Base-by-base conservation (phyloP, 1,140 invertebrate species). In the Solenopsis fugax region DNA sequence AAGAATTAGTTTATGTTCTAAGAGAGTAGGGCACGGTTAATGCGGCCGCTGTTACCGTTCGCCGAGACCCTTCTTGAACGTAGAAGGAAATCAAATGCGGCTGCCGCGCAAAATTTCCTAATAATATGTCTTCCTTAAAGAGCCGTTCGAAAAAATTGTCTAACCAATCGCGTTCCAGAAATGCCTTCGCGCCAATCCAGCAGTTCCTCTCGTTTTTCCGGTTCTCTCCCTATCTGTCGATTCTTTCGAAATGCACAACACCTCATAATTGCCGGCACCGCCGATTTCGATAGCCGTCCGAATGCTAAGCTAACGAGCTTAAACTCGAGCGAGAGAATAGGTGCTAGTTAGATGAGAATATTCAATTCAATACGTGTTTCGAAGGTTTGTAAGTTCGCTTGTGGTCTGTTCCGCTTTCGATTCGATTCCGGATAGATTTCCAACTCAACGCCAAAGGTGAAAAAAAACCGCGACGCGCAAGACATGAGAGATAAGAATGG, bases 161-260 rank as follows among this genome's bases (percentile, higher is more conserved):
- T 76, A 89, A 89, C 64, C 86, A 84, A 89, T 60, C 75, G 52
- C 77, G 54, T 84, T 84, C 85, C 73, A 87, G 77, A 78, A 87
- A 89, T 89, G 64, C 77, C 71, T 90, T 78, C 65, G 48, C 56
- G 1, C 54, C 52, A 65, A 75, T 50, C 62, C 69, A 67, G 29
- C 52, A 67, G 89, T 89, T 90, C 88, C 89, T 84, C 76, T 89
- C 77, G 89, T 69, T 89, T 90, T 90, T 90, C 89, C 89, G 89
- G 85, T 90, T 72, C 34, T 88, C 60, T 69, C 87, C 82, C n/a
- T 76, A 86, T 90, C 58, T 16, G 75, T 77, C 58, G 45, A 80
- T 76, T 76, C 89, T 88, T 90, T 90, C 75, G 88, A 90, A 81
- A 90, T 48, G 13, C 77, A 18, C 71, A 29, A 90, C 86, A 90